Conservation (phyloP, 2,888 invertebrate genomes). For the Gnatocerus cornutus region DNA sequence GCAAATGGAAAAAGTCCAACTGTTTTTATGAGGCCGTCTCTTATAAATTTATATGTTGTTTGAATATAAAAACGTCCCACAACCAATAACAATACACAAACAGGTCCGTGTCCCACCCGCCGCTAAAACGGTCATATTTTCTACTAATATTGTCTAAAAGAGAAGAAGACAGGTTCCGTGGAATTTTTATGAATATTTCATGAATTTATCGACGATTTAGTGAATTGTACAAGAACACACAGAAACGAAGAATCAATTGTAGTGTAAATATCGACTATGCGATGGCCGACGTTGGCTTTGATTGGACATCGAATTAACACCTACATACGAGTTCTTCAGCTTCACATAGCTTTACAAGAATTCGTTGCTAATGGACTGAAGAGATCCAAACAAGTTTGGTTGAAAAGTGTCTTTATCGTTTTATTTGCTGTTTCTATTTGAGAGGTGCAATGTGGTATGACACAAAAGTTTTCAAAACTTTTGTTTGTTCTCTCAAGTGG, state of each 20-base stretch:
- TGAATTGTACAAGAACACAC: constrained; percentile 22
- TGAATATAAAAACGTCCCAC: constrained; percentile 42
- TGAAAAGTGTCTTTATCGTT: too few species aligned
- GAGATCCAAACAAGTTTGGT: too few species aligned
- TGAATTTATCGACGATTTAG: constrained; percentile 31
- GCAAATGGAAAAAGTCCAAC: constrained; percentile 20
- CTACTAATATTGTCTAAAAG: constrained; percentile 39
- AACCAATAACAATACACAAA: constrained; percentile 28
- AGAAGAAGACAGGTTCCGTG: constrained; percentile 25
- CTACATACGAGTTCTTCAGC: constrained; percentile 16
- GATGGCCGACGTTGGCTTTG: constrained; percentile 10
- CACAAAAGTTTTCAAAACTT: too few species aligned
- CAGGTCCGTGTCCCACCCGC: constrained; percentile 38
- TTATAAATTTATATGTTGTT: constrained; percentile 35
- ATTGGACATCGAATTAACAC: constrained; percentile 39
- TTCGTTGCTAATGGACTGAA: too few species aligned
- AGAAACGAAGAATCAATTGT: constrained; percentile 24
- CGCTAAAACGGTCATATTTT: constrained; percentile 36
- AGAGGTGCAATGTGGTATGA: too few species aligned
- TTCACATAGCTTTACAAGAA: not conserved
- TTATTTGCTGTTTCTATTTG: too few species aligned
- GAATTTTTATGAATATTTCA: constrained; percentile 47
- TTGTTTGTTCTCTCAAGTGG: too few species aligned
- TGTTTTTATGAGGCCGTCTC: constrained; percentile 2
- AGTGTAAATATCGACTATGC: constrained; percentile 27